Evolutionary conservation across 2,888 invertebrate species (phyloP).

Genomic region (Masnerella sp.): DNA sequence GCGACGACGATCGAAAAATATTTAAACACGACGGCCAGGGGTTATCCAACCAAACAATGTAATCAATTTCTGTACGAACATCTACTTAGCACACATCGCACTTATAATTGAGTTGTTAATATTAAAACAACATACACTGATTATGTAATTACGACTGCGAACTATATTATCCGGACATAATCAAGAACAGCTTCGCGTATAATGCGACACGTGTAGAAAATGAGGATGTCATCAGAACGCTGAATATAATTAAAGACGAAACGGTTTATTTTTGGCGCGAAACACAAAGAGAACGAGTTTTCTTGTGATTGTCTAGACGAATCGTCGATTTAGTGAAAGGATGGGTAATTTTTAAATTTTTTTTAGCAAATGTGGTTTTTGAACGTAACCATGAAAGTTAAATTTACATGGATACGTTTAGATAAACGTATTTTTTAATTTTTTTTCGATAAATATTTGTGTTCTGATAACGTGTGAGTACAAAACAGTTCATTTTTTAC

Average conservation of each 20-base stretch:
- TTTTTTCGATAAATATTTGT: too few species aligned
- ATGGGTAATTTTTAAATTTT: too few species aligned
- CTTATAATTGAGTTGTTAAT: conserved; percentile 57
- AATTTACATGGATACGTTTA: too few species aligned
- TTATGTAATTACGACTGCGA: conserved; percentile 54
- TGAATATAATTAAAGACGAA: conserved; percentile 37
- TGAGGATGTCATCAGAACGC: conserved; percentile 44
- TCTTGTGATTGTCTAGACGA: too few species aligned
- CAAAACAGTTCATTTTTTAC: too few species aligned
- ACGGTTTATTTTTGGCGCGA: conserved; percentile 41
- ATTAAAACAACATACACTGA: conserved; percentile 51
- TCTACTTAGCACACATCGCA: conserved; percentile 31
- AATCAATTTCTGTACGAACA: conserved; percentile 43
- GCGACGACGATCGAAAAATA: conserved; percentile 30
- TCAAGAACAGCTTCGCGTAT: conserved; percentile 48
- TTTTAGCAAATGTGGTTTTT: too few species aligned
- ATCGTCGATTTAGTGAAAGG: too few species aligned
- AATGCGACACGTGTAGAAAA: conserved; percentile 54
- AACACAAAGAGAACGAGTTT: too few species aligned
- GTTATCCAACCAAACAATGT: conserved; percentile 35
- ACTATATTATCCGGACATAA: conserved; percentile 46
- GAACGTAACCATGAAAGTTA: too few species aligned
- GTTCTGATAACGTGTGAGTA: too few species aligned
- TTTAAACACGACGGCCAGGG: conserved; percentile 17
- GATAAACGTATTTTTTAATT: too few species aligned